These are phyloP conservation scores for Euphydryas editha DNA, from an alignment of 2,888 invertebrate genomes.

Conservation along the genomic window DNA sequence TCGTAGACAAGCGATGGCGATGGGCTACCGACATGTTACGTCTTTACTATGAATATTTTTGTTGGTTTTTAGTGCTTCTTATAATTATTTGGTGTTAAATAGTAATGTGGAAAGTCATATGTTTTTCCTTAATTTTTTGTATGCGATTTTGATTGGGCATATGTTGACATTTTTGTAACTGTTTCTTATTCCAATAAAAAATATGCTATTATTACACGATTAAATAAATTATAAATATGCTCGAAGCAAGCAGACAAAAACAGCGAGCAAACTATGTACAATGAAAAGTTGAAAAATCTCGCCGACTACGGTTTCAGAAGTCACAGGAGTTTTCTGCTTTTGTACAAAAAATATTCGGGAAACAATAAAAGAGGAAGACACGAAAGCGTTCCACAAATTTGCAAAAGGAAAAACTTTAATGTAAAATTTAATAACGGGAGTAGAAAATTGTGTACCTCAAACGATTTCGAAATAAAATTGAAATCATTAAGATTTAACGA, in stretches of 20 bases:
- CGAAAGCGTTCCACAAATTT: slow-evolving; percentile 22
- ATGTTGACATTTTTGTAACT: no score
- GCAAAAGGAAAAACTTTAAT: slow-evolving; percentile 22
- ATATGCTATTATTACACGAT: no score
- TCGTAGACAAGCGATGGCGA: no score
- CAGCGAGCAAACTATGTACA: neutral
- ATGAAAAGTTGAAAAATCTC: neutral
- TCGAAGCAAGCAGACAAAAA: no score
- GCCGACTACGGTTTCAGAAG: neutral
- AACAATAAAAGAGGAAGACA: slow-evolving; percentile 25
- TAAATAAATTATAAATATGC: neutral
- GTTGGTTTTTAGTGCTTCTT: no score
- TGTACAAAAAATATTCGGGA: slow-evolving; percentile 15
- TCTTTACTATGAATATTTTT: no score
- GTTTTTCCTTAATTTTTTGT: no score
- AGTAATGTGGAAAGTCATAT: no score
- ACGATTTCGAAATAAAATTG: slow-evolving; percentile 7
- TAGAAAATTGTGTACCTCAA: slow-evolving; percentile 25
- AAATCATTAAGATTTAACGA: neutral
- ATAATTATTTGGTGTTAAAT: no score
- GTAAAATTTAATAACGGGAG: slow-evolving; percentile 27
- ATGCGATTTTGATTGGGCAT: no score
- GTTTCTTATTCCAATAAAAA: no score
- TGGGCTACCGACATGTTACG: no score
- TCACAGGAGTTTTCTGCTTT: neutral